Evolutionary conservation across 2,113 vertebrate species (phyloP).

Genomic region (Colistium nudipinnis): DNA sequence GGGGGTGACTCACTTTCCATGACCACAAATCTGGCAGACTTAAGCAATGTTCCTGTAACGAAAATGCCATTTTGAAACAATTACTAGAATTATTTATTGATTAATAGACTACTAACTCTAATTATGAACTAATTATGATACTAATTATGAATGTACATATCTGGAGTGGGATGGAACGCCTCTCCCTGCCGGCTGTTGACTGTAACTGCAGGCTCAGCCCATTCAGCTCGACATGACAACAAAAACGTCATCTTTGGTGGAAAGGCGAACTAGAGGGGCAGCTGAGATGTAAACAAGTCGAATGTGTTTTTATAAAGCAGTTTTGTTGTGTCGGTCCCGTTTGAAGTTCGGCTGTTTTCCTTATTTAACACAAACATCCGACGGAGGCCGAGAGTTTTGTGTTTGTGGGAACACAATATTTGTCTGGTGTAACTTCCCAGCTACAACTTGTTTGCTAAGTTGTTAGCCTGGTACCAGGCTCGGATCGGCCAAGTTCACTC

Average conservation of each 20-base stretch:
- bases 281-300: constrained; percentile 58
- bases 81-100: too few species aligned
- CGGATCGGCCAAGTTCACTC: constrained; percentile 37
- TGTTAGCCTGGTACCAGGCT: background rate
- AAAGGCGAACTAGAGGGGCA: constrained; percentile 25
- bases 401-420: background rate
- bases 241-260: constrained; percentile 76
- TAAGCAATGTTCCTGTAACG: too few species aligned
- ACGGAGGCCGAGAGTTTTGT: background rate
- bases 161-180: background rate
- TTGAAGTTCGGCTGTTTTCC: constrained; percentile 57
- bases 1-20: constrained; percentile 17
- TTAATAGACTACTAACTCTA: too few species aligned
- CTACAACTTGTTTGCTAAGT: constrained; percentile 1
- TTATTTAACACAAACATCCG: constrained; percentile 16
- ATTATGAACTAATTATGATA: too few species aligned
- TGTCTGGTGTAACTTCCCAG: background rate
- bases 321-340: constrained; percentile 75
- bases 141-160: too few species aligned
- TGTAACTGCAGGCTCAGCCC: constrained; percentile 29
- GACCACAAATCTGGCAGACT: too few species aligned
- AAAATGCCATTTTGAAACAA: too few species aligned
- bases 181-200: constrained; percentile 38
- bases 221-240: constrained; percentile 39
- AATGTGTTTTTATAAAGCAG: constrained; percentile 74